Base-by-base conservation (phyloP, 2,797 vertebrate genomes). In the Lacerta agilis region DNA sequence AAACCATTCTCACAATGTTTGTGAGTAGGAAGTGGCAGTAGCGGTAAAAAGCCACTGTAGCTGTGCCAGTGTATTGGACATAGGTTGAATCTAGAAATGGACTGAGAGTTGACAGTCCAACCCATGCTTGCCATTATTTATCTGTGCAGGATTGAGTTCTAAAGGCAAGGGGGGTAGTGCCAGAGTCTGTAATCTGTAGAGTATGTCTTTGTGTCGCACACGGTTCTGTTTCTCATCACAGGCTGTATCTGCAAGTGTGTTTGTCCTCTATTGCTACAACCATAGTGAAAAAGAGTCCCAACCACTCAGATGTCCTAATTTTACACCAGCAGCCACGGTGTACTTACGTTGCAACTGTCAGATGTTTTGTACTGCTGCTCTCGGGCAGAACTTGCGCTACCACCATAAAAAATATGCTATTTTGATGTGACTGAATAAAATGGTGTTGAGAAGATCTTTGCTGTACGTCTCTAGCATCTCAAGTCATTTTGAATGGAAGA, bases 301-400 rank as follows among this genome's bases (percentile, higher is more conserved):
- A 86, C 92, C 90, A 87, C 89, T 86, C 83, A 85, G 73, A 2
- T 72, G 79, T 79, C 82, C 91, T 88, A 55, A 75, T 75, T 2
- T 66, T 67, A 43, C 43, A 66, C 55, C 55, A 83, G 88, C 41
- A 78, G 73, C 81, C 89, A 86, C 64, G 79, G 80, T 92, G 93
- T 93, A 87, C 86, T 92, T 90, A 90, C 92, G 85, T 92, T 90
- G 69, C 72, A 67, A 73, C 80, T 94, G 92, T 91, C 43, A 64
- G 83, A 90, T 94, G 90, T 95, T 89, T 1, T 10, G 36, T 91
- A 91, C 90, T 94, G 82, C 93, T 93, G 80, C 86, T 90, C 90
- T 94, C 92, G 88, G 89, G 77, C 84, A 94, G 94, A 93, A 94
- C 90, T 27, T 66, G 0, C 87, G 83, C 87, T 87, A 33, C 79